These are phyloP conservation scores for Eospalax fontanierii DNA, from an alignment of 2,797 vertebrate genomes.

Conservation along the genomic window DNA sequence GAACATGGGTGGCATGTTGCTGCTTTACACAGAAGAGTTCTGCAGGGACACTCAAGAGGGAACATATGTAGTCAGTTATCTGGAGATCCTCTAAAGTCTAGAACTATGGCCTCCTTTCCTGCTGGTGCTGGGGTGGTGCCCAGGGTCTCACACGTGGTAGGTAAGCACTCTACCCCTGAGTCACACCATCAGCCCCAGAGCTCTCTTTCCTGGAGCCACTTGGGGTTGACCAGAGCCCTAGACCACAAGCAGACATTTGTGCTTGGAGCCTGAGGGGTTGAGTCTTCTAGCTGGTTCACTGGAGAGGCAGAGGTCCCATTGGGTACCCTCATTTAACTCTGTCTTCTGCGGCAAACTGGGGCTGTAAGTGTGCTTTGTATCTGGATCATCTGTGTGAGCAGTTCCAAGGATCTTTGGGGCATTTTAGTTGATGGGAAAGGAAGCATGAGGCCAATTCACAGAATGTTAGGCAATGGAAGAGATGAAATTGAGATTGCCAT, in stretches of 20 bases:
- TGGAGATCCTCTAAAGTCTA: not conserved
- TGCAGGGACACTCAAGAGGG: not conserved
- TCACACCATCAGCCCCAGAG: not conserved
- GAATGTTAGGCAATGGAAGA: not conserved
- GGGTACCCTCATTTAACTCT: not conserved
- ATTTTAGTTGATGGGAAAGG: not conserved
- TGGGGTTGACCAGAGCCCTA: not conserved
- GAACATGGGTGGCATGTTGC: not conserved
- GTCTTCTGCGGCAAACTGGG: not conserved
- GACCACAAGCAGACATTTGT: not conserved
- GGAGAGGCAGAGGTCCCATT: too few relatives aligned
- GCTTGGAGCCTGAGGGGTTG: not conserved
- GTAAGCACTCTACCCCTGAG: too few relatives aligned
- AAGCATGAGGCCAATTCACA: conserved; percentile 22
- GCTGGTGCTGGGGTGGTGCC: not conserved
- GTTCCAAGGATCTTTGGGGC: not conserved
- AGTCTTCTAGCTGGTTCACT: not conserved
- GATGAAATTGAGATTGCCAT: not conserved
- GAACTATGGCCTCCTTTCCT: not conserved
- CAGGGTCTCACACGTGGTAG: too few relatives aligned
- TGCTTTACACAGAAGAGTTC: not conserved
- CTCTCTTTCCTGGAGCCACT: not conserved
- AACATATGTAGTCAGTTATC: not conserved
- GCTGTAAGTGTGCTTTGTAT: not conserved
- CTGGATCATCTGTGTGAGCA: not conserved